Conservation (phyloP, 2,113 vertebrate species). For the Malaclemys terrapin region DNA sequence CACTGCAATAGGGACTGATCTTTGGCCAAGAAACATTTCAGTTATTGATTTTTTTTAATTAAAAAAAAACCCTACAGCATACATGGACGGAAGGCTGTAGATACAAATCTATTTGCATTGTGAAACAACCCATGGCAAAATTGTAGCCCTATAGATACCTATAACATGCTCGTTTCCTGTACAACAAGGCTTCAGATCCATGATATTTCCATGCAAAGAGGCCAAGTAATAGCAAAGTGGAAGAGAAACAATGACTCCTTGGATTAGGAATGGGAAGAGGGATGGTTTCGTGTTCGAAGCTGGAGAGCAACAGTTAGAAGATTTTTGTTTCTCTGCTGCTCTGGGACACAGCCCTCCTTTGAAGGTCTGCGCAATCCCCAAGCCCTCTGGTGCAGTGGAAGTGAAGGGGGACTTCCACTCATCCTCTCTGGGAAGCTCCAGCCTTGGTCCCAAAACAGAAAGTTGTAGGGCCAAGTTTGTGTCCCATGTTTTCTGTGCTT, state of each 20-base stretch:
- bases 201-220: not conserved
- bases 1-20: not conserved
- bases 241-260: not conserved
- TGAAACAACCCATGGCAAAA: not conserved
- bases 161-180: not conserved
- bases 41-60: not conserved
- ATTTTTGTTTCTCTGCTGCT: not conserved
- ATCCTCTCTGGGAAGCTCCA: not conserved
- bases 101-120: not conserved
- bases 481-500: not conserved
- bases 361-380: not conserved
- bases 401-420: not conserved
- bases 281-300: not conserved
- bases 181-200: not conserved
- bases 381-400: not conserved
- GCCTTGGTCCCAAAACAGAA: not conserved
- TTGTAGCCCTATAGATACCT: not conserved
- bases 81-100: not conserved
- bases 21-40: not conserved
- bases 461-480: not conserved
- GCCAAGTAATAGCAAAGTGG: not conserved
- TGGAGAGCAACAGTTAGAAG: not conserved
- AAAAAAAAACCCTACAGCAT: not conserved
- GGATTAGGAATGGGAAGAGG: not conserved
- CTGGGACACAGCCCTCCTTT: rapidly evolving